Conservation (phyloP, 2,888 invertebrate species). For the Aleiodes alternator region DNA sequence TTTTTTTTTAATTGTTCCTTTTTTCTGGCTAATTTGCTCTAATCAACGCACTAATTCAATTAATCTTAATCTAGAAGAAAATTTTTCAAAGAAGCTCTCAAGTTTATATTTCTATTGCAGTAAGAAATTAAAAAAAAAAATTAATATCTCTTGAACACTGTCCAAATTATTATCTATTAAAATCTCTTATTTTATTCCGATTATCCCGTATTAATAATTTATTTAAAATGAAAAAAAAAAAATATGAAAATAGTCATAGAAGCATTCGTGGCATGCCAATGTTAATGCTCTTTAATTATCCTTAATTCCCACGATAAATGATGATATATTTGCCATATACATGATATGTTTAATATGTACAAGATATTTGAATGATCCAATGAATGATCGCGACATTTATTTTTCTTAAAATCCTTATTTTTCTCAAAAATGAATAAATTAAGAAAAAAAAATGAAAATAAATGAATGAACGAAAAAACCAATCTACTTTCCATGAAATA, state of each 20-base stretch:
- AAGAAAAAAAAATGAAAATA: slow-evolving; percentile 58
- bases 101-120: slow-evolving; percentile 17
- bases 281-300: not conserved
- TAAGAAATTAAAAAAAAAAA: not conserved
- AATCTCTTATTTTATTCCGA: not conserved
- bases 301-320: slow-evolving; percentile 1
- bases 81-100: not conserved
- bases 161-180: slow-evolving; percentile 38
- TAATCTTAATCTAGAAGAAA: slow-evolving; percentile 21
- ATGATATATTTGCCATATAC: slow-evolving; percentile 10
- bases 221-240: slow-evolving; percentile 61
- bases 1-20: slow-evolving; percentile 16
- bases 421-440: slow-evolving; percentile 45
- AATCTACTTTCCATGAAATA: slow-evolving; percentile 1
- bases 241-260: slow-evolving; percentile 59
- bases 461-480: slow-evolving; percentile 54
- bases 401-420: slow-evolving; percentile 48
- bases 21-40: slow-evolving; percentile 3
- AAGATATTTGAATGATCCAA: not conserved
- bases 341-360: not conserved
- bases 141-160: slow-evolving; percentile 54
- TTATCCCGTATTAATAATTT: slow-evolving; percentile 10
- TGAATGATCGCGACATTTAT: slow-evolving; percentile 5
- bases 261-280: slow-evolving; percentile 66
- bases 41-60: slow-evolving; percentile 34